Evolutionary conservation across 2,113 vertebrate genomes (phyloP), one percentile per base, ranked within the genome.

Genomic region (Lycaon pictus): DNA sequence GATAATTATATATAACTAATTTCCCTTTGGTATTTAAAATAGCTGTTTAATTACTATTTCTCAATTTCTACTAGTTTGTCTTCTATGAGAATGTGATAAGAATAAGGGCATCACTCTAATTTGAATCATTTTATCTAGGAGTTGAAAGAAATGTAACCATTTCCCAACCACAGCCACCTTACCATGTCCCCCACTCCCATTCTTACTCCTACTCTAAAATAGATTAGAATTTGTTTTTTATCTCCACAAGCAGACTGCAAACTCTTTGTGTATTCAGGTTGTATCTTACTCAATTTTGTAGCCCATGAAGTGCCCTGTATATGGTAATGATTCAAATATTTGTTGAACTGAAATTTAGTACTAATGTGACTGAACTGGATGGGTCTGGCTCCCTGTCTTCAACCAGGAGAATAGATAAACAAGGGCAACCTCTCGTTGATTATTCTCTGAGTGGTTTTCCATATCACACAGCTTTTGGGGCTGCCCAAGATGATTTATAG

Each of bases 21-120:
- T 93, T 96, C 6, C 48, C 35, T 37, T 89, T 96, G n/a, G n/a
- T 58, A 67, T 93, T 93, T 95, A 92, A 95, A 93, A 76, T 2
- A 93, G 13, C 48, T 23, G 74, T 76, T 96, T 88, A 56, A 87
- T 19, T 60, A 90, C 8, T 93, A 89, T 58, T 86, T 91, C 43
- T 76, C 27, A n/a, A 92, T 89, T 95, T 97, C 60, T 89, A 90
- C 17, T 88, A 67, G 60, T 71, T 88, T 76, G 43, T 92, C 17
- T 91, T 88, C 56, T 35, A 87, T 69, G 58, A 80, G 12, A 92
- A 32, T 63, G n/a, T 62, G 82, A 32, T 77, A 92, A 58, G 37
- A 89, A 84, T 93, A 95, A 83, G 7, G 60, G 15, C 3, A 88
- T 76, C 11, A 63, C 23, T 81, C 32, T 87, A 92, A 72, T 48